Evolutionary conservation across 2,888 invertebrate genomes (phyloP).

Genomic region (Stomorhina lunata): DNA sequence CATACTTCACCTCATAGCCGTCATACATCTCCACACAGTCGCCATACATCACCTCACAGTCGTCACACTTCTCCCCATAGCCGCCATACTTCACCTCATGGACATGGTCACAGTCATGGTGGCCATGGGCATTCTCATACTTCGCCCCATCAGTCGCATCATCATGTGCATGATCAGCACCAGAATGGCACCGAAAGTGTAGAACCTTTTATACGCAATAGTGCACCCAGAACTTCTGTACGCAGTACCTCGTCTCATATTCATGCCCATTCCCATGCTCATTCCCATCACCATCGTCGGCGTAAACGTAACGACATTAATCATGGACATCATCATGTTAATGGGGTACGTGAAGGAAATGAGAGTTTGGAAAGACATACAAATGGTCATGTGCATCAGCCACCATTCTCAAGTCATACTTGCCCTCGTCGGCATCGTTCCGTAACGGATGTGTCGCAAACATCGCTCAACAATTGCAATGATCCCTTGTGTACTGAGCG

Average conservation of each 20-base stretch:
- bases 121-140: constrained; percentile 68
- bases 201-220: constrained; percentile 59
- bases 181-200: constrained; percentile 59
- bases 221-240: constrained; percentile 56
- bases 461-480: constrained; percentile 76
- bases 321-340: constrained; percentile 70
- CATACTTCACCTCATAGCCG: constrained; percentile 75
- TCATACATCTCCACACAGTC: constrained; percentile 70
- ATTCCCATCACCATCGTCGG: constrained; percentile 66
- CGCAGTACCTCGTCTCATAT: constrained; percentile 62
- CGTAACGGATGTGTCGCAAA: constrained; percentile 77
- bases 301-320: constrained; percentile 63
- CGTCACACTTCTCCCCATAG: constrained; percentile 75
- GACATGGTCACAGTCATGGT: constrained; percentile 58
- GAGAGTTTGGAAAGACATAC: constrained; percentile 71
- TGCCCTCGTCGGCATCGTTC: constrained; percentile 78
- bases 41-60: constrained; percentile 70
- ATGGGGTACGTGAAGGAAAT: constrained; percentile 60
- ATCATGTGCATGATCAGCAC: constrained; percentile 69
- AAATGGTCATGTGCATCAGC: constrained; percentile 71
- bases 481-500: constrained; percentile 77
- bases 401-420: constrained; percentile 67
- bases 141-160: constrained; percentile 71
- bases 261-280: constrained; percentile 63
- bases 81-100: constrained; percentile 71